phyloP scores from a whole-genome alignment of 2,797 vertebrate genomes.

The Percopsis omiscomaycus region DNA sequence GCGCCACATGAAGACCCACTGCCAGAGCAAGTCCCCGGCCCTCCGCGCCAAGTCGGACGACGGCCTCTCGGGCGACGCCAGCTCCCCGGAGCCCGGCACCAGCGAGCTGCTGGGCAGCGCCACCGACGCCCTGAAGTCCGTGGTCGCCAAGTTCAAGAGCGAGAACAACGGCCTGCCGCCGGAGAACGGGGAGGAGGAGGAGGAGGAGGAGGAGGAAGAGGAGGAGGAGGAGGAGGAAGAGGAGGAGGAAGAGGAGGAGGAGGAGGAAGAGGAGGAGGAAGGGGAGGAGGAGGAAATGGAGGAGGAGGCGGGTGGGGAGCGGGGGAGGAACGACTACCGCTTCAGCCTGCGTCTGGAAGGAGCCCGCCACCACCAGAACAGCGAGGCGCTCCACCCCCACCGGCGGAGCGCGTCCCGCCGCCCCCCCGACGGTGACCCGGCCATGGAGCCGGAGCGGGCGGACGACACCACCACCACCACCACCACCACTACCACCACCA shows the following conservation, averaged over 20 bases:
- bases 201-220: conserved; percentile 92
- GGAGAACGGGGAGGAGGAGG: conserved; percentile 93
- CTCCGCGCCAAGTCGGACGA: conserved; percentile 93
- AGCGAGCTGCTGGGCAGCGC: conserved; percentile 92
- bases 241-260: conserved; percentile 86
- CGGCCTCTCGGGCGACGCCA: conserved; percentile 86
- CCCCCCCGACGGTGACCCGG: conserved; percentile 86
- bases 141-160: conserved; percentile 96
- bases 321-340: conserved; percentile 83
- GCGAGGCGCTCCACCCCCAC: conserved; percentile 80
- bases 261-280: conserved; percentile 85
- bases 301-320: conserved; percentile 60
- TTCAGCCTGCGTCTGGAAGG: conserved; percentile 92
- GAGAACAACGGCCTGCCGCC: conserved; percentile 89
- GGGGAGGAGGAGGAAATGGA: conserved; percentile 88
- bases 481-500: conserved; percentile 49
- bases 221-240: conserved; percentile 90
- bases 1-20: conserved; percentile 98
- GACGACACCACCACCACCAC: conserved; percentile 73
- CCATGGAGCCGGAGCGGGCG: conserved; percentile 85
- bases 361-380: conserved; percentile 94
- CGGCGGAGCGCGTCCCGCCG: conserved; percentile 77
- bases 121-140: conserved; percentile 93
- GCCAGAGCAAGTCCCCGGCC: conserved; percentile 90
- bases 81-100: conserved; percentile 94